Evolutionary conservation across 2,113 vertebrate genomes (phyloP).

Genomic region (Peromyscus leucopus): DNA sequence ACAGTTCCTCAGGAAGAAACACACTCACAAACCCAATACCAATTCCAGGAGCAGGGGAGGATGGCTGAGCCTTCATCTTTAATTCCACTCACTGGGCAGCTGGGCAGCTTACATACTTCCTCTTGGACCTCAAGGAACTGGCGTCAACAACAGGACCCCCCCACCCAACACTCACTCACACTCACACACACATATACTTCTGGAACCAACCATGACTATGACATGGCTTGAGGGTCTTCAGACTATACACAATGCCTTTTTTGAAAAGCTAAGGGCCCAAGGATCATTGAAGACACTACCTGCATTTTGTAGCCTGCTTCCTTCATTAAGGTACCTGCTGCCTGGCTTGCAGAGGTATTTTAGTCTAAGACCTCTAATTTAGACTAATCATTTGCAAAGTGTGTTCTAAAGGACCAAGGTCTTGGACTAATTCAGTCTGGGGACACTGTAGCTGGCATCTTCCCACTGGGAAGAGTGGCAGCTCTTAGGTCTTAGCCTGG

Average conservation of each 20-base stretch:
- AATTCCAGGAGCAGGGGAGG: neutral
- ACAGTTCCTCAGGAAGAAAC: neutral
- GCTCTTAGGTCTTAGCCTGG: neutral
- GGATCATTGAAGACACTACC: neutral
- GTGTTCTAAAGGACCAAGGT: neutral
- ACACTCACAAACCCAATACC: neutral
- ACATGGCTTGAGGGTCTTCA: neutral
- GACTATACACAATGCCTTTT: neutral
- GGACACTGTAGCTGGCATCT: neutral
- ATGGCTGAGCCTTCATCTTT: neutral
- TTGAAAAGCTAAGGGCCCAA: neutral
- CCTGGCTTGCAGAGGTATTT: neutral
- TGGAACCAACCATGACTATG: neutral
- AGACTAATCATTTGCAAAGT: neutral
- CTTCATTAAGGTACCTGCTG: neutral
- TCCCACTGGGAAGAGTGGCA: neutral
- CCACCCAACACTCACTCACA: neutral
- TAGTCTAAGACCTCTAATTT: neutral
- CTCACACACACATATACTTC: neutral
- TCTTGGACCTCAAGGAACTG: neutral
- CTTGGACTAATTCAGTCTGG: neutral
- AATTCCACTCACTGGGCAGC: neutral
- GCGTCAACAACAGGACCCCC: neutral
- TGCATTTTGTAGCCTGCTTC: neutral
- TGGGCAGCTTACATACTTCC: neutral